Percentiles rank a stretch among this genome's conserved stretches.
phyloP scores from a whole-genome alignment of 2,888 invertebrate genomes.

The Mylabris sibirica region DNA sequence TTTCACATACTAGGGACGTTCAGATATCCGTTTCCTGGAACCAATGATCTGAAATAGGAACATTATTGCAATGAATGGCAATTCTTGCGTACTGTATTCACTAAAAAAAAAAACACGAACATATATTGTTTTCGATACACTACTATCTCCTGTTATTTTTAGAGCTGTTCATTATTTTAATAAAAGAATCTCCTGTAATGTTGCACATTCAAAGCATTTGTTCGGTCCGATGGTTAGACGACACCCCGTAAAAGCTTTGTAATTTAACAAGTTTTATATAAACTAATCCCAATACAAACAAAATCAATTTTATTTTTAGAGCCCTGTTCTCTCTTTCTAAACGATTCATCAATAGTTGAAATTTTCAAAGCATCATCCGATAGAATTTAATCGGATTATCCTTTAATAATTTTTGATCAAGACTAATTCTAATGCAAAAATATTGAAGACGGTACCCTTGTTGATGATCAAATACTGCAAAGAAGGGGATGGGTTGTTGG shows the following conservation, averaged over 20 bases:
- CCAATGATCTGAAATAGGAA: slow-evolving; percentile 45
- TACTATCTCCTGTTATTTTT: background rate
- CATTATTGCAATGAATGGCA: slow-evolving; percentile 39
- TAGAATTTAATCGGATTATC: background rate
- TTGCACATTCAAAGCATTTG: slow-evolving; percentile 29
- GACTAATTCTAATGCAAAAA: background rate
- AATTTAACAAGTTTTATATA: slow-evolving; percentile 49
- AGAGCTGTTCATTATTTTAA: background rate
- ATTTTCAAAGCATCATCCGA: background rate
- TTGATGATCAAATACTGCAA: background rate
- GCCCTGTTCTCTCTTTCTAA: background rate
- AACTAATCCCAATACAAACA: background rate
- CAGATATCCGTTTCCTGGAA: slow-evolving; percentile 46
- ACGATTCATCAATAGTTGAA: background rate
- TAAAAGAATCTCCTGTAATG: slow-evolving; percentile 24
- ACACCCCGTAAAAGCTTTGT: slow-evolving; percentile 51
- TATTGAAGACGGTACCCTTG: background rate
- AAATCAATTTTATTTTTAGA: background rate
- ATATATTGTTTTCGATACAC: background rate
- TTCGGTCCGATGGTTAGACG: slow-evolving; percentile 36
- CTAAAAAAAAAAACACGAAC: background rate
- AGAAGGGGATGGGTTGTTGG: background rate
- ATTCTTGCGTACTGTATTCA: background rate
- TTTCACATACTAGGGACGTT: slow-evolving; percentile 33
- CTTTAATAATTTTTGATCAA: slow-evolving; percentile 5